These are phyloP conservation scores for Poeciliopsis gracilis DNA, from an alignment of 2,797 vertebrate species.

Conservation along the genomic window DNA sequence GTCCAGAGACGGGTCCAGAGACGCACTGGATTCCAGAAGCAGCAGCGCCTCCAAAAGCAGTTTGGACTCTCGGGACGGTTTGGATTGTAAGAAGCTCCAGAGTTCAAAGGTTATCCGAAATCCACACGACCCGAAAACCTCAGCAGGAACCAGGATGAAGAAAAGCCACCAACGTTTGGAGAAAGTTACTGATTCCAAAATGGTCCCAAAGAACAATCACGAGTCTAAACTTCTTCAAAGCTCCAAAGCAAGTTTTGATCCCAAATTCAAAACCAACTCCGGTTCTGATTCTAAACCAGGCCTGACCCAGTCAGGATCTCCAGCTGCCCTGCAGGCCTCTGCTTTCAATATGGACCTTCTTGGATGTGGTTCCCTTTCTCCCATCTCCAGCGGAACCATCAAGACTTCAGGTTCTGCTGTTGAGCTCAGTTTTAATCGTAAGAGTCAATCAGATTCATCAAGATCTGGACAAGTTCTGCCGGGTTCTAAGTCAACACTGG, in stretches of 20 bases:
- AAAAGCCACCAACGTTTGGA: slow-evolving; percentile 9
- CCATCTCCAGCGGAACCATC: background rate
- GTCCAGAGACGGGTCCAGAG: slow-evolving; percentile 31
- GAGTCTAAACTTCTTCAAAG: slow-evolving; percentile 4
- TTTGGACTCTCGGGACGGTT: slow-evolving; percentile 41
- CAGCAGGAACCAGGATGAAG: slow-evolving; percentile 13
- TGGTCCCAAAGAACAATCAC: background rate
- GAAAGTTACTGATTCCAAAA: background rate
- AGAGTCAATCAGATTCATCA: slow-evolving; percentile 6
- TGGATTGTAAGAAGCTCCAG: slow-evolving; percentile 30
- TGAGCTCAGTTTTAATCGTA: slow-evolving; percentile 16
- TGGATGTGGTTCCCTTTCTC: slow-evolving; percentile 3
- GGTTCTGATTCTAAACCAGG: slow-evolving; percentile 13
- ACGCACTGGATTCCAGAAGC: slow-evolving; percentile 38
- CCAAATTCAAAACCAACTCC: background rate
- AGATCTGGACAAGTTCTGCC: slow-evolving; percentile 8
- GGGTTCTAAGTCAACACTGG: slow-evolving; percentile 25
- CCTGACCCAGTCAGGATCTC: background rate
- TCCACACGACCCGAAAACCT: slow-evolving; percentile 17
- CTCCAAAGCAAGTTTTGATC: slow-evolving; percentile 5
- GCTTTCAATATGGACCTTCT: slow-evolving; percentile 8
- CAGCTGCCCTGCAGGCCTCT: background rate
- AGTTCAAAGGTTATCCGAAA: slow-evolving; percentile 24
- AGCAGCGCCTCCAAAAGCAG: slow-evolving; percentile 43
- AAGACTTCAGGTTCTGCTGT: background rate